phyloP scores from a whole-genome alignment of 2,797 vertebrate species.

The Semaprochilodus insignis region DNA sequence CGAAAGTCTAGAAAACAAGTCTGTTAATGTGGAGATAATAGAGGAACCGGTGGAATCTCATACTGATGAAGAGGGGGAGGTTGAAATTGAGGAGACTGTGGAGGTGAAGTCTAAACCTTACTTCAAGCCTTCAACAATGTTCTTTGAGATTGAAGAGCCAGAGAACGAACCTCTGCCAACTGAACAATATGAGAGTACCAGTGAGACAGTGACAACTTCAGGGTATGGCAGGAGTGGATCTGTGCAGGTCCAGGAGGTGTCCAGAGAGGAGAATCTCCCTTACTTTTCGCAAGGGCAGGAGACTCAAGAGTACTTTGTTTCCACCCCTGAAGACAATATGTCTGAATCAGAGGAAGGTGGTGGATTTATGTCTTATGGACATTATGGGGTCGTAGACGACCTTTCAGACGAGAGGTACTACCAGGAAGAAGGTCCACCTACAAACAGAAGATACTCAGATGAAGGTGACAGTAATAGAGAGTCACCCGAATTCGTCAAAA shows the following conservation, averaged over 20 bases:
- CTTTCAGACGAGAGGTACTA: slow-evolving; percentile 82
- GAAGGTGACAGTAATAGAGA: slow-evolving; percentile 69
- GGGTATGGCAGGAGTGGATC: slow-evolving; percentile 65
- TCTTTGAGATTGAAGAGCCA: slow-evolving; percentile 90
- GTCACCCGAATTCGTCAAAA: slow-evolving; percentile 60
- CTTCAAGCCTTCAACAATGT: slow-evolving; percentile 72
- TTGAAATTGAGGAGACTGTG: slow-evolving; percentile 81
- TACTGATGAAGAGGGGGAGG: slow-evolving; percentile 72
- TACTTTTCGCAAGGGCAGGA: slow-evolving; percentile 76
- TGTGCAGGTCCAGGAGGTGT: slow-evolving; percentile 80
- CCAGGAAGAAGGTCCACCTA: slow-evolving; percentile 71
- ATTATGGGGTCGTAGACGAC: slow-evolving; percentile 82
- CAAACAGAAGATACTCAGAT: slow-evolving; percentile 65
- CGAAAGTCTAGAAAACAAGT: slow-evolving; percentile 76
- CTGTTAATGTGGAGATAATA: slow-evolving; percentile 89
- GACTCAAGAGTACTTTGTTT: slow-evolving; percentile 90
- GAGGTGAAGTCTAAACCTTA: slow-evolving; percentile 73
- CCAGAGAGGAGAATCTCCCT: slow-evolving; percentile 68
- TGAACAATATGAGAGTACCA: slow-evolving; percentile 60
- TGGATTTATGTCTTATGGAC: slow-evolving; percentile 86
- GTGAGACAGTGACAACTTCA: slow-evolving; percentile 55
- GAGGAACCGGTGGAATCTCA: slow-evolving; percentile 84
- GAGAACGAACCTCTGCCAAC: slow-evolving; percentile 76
- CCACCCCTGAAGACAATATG: slow-evolving; percentile 89
- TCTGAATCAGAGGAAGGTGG: slow-evolving; percentile 76